phyloP scores from a whole-genome alignment of 2,888 invertebrate genomes.

The Dascillus cervinus region DNA sequence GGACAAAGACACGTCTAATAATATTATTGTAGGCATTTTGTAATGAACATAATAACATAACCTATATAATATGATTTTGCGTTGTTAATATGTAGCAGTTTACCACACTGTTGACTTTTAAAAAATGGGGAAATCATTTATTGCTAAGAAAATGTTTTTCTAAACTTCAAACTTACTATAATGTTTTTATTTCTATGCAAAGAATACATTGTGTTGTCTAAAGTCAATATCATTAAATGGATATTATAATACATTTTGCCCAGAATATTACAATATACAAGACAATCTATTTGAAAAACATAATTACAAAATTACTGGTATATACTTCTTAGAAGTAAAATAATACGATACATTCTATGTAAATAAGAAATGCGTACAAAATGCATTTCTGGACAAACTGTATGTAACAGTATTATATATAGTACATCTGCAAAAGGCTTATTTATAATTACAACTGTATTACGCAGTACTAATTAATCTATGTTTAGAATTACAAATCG shows the following conservation, averaged over 20 bases:
- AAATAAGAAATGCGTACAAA: conserved; percentile 15
- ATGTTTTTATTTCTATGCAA: conserved; percentile 43
- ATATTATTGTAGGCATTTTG: conserved; percentile 64
- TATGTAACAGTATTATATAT: conserved; percentile 33
- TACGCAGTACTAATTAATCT: conserved; percentile 35
- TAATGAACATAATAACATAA: neutral
- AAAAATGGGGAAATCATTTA: neutral
- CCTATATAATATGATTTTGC: neutral
- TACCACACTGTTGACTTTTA: too few species aligned
- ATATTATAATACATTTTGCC: conserved; percentile 22
- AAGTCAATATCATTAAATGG: conserved; percentile 42
- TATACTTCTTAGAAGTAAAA: conserved; percentile 39
- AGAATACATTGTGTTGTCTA: conserved; percentile 45
- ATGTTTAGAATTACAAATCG: conserved; percentile 41
- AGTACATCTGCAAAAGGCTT: conserved; percentile 43
- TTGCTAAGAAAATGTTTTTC: too few species aligned
- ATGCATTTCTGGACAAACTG: conserved; percentile 36
- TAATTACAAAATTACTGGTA: conserved; percentile 26
- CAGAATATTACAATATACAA: conserved; percentile 29
- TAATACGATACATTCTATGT: conserved; percentile 15
- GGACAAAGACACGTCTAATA: conserved; percentile 65
- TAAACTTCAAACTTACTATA: too few species aligned
- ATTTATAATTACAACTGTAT: conserved; percentile 38
- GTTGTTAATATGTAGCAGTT: too few species aligned
- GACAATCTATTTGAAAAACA: conserved; percentile 23